Conservation (phyloP, 1,140 invertebrate genomes). For the Zaprionus lachaisei region DNA sequence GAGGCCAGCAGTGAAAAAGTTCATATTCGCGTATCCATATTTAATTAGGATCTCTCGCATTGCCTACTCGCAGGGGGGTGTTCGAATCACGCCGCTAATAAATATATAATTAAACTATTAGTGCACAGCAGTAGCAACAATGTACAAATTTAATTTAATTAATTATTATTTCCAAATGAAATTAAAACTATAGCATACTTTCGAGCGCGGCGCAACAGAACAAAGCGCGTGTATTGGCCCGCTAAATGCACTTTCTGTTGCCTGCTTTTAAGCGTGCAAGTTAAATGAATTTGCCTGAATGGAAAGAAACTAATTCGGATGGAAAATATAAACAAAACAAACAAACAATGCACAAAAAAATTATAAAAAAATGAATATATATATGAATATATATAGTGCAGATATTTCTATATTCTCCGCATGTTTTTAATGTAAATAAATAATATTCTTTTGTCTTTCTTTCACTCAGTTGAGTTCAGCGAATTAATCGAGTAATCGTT, state of each 20-base stretch:
- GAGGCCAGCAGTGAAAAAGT: not conserved
- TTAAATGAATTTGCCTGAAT: not conserved
- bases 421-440: no score
- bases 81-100: not conserved
- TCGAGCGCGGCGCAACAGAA: not conserved
- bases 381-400: no score
- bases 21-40: not conserved
- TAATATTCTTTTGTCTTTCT: no score
- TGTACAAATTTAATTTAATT: not conserved
- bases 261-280: conserved; percentile 15
- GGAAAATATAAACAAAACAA: not conserved
- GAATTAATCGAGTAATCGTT: no score
- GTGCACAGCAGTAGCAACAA: not conserved
- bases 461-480: no score
- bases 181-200: not conserved
- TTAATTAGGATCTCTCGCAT: not conserved
- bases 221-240: not conserved
- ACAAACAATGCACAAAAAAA: not conserved
- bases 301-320: not conserved
- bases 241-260: not conserved
- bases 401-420: no score
- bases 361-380: not conserved
- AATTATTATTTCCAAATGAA: not conserved
- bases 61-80: not conserved
- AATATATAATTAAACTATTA: not conserved